Evolutionary conservation across 2,113 vertebrate species (phyloP), one percentile per base, ranked within the genome.

Genomic region (Eurypyga helias): DNA sequence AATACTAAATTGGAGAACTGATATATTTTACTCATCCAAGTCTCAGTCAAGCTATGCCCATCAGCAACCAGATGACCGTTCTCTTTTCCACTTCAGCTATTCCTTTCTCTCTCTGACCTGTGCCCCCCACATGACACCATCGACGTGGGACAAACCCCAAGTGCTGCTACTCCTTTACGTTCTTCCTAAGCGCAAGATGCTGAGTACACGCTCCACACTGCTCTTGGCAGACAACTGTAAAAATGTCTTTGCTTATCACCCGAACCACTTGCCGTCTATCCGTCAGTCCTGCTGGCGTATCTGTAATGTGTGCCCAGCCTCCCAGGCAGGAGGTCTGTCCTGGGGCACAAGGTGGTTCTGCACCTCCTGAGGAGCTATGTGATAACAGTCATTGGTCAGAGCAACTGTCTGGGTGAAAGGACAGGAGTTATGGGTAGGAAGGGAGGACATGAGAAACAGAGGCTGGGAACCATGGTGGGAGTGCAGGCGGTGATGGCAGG

Each of bases 381-480:
- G 65, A 61, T 51, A 29, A 83, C 24, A 61, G 45, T 24, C 0
- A 0, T 29, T 0, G 0, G 84, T 70, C 1, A 0, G 4, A 73
- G 24, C 31, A 78, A 70, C 29, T 55, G 7, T 38, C 52, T 62
- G 45, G 54, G 43, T 45, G 65, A 60, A 69, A 72, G 26, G 43
- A 52, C 0, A 1, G 49, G 36, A 80, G 11, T 29, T 45, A 8
- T 2, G 7, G 4, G 9, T 49, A 43, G 31, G 29, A 89, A 65
- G 21, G 29, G 6, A 78, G n/a, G 19, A 31, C 15, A 17, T 21
- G 23, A 77, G 55, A 69, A 73, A 24, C 3, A 41, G 15, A 43
- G 16, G 21, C 54, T 73, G 64, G 20, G 41, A 72, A 60, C 5
- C 26, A 9, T 5, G 7, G 9, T 55, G 25, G 23, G 38, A 93